Base-by-base conservation (phyloP, 1,140 invertebrate species). In the Brachystomella parvula region DNA sequence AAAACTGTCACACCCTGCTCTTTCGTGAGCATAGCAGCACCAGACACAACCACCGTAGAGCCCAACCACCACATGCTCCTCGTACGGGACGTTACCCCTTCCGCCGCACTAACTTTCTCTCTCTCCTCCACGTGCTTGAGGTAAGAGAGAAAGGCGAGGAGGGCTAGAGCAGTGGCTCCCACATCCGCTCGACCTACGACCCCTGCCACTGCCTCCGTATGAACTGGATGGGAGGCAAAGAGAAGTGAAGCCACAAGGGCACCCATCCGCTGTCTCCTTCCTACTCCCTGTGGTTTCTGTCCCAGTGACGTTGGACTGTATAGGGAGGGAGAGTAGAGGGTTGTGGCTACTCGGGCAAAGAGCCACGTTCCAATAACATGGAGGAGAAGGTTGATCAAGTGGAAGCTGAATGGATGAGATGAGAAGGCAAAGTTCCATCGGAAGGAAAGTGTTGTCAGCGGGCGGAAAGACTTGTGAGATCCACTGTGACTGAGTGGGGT, bases 161-260 rank as follows among this genome's bases (percentile, higher is more conserved):
- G 83, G 75, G 90, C 95, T 78, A 96, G 89, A 69, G 95, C 86
- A 75, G 92, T 92, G 24, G 92, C 90, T 12, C 93, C 85, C 21
- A 96, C 81, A 79, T 98, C 96, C 3, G 95, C 95, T 72, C 94
- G 82, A 12, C 96, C 95, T 15, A 98, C 94, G 56, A 98, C 85
- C n/a, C 93, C 93, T 12, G 94, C 92, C 6, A 98, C 94, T 0
- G 94, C 92, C 79, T 98, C 95, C 31, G 90, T 92, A 79, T 98
- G 96, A 70, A 98, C 86, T 21, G 96, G 96, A 81, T 98, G 96
- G 0, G 90, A 86, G 47, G 95, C 92, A 80, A 98, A 98, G 29
- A 94, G 81, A 1, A 95, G 78, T 1, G 93, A 90, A 0, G 93
- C 85, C 21, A 92, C 81, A 60, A 87, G 83, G 15, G 87, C 83